Evolutionary conservation across 1,140 invertebrate genomes (phyloP), one percentile per base, ranked within the genome.

Genomic region (Drosophila willistoni): DNA sequence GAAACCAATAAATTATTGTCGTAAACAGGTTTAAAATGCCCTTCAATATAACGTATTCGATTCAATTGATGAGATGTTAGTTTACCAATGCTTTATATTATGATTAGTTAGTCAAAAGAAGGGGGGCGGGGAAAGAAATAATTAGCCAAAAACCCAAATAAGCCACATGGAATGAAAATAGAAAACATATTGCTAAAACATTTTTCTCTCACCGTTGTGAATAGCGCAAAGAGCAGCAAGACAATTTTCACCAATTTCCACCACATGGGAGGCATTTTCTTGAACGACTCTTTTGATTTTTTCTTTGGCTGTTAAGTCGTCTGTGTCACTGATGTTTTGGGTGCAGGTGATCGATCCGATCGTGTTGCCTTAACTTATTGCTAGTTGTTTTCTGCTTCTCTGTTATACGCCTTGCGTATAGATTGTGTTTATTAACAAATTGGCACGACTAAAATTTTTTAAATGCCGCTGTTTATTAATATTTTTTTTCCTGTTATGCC

Each of bases 401-500:
- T 17, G 39, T 54, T 10, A 51, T 84, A 77, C 36, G 72, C 22
- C 68, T 69, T 73, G 70, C 51, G 59, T 79, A 73, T 83, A 51
- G 29, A 29, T 29, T 1, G 29, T 44, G 14, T 74, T 80, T 83
- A 80, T 83, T 83, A 87, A 87, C 84, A 89, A 83, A 89, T 84
- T 80, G 84, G 77, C 79, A 86, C 79, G 82, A 87, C 79, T 89
- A 74, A 86, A 87, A 29, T 7, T 29, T 29, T 67, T 68, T 82
- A 75, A 87, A 83, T 79, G 80, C 83, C 83, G 72, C 68, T 69
- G 65, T 64, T 72, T 68, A 54, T 72, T 60, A 76, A 64, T 65
- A 56, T 72, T 68, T 47, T 68, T 13, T 39, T 39, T 12, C 12
- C 36, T 12, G 10, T 13, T 64, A 34, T 36, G 51, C 64, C 68